These are phyloP conservation scores for Acleris emargana DNA, from an alignment of 2,888 invertebrate species.

Conservation along the genomic window DNA sequence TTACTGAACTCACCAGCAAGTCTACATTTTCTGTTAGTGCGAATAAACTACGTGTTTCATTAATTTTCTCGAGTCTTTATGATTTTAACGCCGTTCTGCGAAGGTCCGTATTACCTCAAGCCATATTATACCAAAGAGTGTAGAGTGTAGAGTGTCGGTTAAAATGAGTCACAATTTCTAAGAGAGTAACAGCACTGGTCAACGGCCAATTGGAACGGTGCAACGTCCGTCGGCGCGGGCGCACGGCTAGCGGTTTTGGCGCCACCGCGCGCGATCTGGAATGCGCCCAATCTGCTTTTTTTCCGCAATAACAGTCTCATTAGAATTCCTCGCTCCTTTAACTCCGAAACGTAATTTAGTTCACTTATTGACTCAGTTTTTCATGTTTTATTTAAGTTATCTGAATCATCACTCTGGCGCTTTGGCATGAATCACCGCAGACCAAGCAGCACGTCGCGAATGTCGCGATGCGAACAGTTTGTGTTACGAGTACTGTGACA, in stretches of 20 bases:
- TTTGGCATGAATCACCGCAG: slow-evolving; percentile 5
- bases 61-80: no score
- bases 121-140: no score
- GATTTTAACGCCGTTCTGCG: no score
- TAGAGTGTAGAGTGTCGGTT: no score
- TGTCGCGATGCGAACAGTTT: neutral
- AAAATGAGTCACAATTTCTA: no score
- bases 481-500: neutral
- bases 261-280: slow-evolving; percentile 43
- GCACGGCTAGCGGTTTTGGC: slow-evolving; percentile 44
- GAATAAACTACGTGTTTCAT: no score
- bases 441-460: neutral
- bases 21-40: no score
- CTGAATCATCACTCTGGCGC: slow-evolving; percentile 21
- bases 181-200: slow-evolving; percentile 16
- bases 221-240: slow-evolving; percentile 24
- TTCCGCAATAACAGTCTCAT: slow-evolving; percentile 26
- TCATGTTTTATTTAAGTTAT: neutral
- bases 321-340: slow-evolving; percentile 17
- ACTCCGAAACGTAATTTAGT: slow-evolving; percentile 8
- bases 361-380: slow-evolving; percentile 8
- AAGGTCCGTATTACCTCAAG: no score
- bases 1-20: no score
- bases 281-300: slow-evolving; percentile 40
- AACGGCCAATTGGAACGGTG: slow-evolving; percentile 29